Conservation (phyloP, 2,888 invertebrate species). For the Sycophila texana region DNA sequence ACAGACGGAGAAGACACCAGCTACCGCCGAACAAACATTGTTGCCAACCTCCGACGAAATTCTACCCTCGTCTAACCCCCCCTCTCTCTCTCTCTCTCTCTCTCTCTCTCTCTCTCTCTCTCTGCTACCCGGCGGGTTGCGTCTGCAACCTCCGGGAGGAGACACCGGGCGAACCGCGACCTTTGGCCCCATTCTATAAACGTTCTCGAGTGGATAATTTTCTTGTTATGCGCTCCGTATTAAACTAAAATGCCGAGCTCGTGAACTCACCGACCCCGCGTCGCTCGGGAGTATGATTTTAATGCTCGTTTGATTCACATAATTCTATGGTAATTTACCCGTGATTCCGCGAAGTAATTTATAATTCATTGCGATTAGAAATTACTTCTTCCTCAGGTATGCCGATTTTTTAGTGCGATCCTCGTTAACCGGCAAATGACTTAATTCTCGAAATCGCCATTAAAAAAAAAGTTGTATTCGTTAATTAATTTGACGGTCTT, state of each 20-base stretch:
- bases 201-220: slow-evolving; percentile 74
- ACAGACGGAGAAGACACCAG: slow-evolving; percentile 16
- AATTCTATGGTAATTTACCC: too few species aligned
- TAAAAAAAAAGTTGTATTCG: too few species aligned
- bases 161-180: slow-evolving; percentile 40
- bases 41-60: slow-evolving; percentile 64
- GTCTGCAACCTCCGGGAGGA: slow-evolving; percentile 8
- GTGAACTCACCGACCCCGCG: background rate
- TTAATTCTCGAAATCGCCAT: too few species aligned
- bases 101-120: slow-evolving; percentile 10
- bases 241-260: slow-evolving; percentile 61
- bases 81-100: slow-evolving; percentile 25
- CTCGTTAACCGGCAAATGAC: too few species aligned
- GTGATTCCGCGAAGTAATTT: too few species aligned
- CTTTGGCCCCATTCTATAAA: slow-evolving; percentile 44
- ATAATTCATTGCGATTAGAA: too few species aligned
- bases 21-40: slow-evolving; percentile 63
- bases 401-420: too few species aligned
- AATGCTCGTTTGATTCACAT: too few species aligned
- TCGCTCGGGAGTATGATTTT: too few species aligned
- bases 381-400: too few species aligned
- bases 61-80: slow-evolving; percentile 56
- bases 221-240: slow-evolving; percentile 73
- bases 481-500: background rate
- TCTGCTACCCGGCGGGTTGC: slow-evolving; percentile 14